phyloP scores from a whole-genome alignment of 2,797 vertebrate species.

The Calcarius lapponicus region DNA sequence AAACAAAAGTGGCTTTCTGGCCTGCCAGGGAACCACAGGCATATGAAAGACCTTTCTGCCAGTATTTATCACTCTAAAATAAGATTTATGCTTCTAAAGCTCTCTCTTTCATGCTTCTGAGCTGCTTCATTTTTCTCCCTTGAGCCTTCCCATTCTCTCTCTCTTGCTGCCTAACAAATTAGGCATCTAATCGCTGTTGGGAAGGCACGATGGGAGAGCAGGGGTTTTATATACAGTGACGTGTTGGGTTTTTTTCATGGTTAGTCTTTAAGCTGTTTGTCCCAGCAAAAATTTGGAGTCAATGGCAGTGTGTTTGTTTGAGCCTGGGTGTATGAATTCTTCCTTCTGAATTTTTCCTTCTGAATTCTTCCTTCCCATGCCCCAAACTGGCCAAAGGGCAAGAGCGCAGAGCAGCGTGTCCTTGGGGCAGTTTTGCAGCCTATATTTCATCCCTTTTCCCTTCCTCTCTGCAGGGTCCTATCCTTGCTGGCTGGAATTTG shows the following conservation, averaged over 20 bases:
- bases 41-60: conserved; percentile 33
- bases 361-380: neutral
- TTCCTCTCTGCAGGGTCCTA: neutral
- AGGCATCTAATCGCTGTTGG: conserved; percentile 54
- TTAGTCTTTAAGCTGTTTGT: conserved; percentile 2
- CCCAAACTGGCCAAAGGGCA: neutral
- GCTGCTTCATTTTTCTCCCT: conserved; percentile 51
- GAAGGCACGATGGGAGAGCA: neutral
- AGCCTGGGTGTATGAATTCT: neutral
- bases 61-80: conserved; percentile 34
- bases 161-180: conserved; percentile 60
- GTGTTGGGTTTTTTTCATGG: neutral
- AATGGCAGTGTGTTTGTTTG: neutral
- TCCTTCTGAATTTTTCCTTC: neutral
- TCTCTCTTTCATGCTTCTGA: conserved; percentile 41
- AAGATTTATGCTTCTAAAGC: conserved; percentile 57
- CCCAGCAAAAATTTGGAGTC: neutral
- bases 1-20: conserved; percentile 55
- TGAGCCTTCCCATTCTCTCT: conserved; percentile 44
- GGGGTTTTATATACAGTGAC: neutral
- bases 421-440: neutral
- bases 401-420: neutral
- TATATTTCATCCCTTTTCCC: neutral
- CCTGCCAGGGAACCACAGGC: conserved; percentile 15
- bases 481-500: neutral